phyloP scores from a whole-genome alignment of 2,888 invertebrate genomes.

The Orthosia incerta region DNA sequence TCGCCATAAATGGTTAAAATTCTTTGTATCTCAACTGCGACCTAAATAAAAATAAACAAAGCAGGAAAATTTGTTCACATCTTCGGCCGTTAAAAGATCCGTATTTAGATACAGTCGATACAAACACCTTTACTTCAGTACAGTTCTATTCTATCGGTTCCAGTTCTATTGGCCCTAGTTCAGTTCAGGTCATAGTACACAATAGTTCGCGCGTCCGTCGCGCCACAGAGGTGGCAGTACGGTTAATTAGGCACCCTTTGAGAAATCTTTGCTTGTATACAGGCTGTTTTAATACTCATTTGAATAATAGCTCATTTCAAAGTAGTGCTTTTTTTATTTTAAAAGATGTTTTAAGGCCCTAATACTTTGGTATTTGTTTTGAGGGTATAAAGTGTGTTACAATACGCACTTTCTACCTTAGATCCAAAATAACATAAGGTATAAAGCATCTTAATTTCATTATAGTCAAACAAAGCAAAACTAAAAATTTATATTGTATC shows the following conservation, averaged over 20 bases:
- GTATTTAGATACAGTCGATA: slow-evolving; percentile 48
- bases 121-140: slow-evolving; percentile 37
- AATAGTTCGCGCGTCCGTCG: slow-evolving; percentile 81
- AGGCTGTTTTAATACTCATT: slow-evolving; percentile 67
- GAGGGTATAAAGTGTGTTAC: too few relatives aligned
- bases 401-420: too few relatives aligned
- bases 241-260: slow-evolving; percentile 85
- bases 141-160: slow-evolving; percentile 26
- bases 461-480: not conserved
- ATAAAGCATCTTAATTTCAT: not conserved
- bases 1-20: too few relatives aligned
- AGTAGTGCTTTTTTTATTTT: not conserved
- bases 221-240: slow-evolving; percentile 82
- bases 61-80: slow-evolving; percentile 17
- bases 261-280: slow-evolving; percentile 70
- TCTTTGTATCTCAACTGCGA: too few relatives aligned
- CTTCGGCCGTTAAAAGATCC: slow-evolving; percentile 38
- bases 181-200: slow-evolving; percentile 65
- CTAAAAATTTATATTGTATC: not conserved
- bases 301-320: not conserved
- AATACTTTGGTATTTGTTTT: not conserved
- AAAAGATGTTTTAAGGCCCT: not conserved
- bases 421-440: not conserved
- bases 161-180: slow-evolving; percentile 30
- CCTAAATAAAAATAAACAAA: not conserved